Conservation (phyloP, 2,888 invertebrate genomes). For the Metellina segmentata region DNA sequence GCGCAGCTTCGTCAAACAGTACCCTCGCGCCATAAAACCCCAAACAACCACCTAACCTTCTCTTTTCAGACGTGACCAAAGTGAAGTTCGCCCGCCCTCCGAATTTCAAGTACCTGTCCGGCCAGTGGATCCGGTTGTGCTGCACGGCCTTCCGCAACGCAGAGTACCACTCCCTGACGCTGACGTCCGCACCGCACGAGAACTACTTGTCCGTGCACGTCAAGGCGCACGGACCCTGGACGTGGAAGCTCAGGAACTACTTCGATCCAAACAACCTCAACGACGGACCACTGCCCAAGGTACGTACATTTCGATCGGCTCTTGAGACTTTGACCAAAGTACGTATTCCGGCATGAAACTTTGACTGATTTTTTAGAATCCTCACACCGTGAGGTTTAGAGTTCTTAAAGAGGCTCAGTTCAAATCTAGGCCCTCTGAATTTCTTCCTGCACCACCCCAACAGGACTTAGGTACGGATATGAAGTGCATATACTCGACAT, state of each 20-base stretch:
- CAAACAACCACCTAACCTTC: not conserved
- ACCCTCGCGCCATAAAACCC: too few relatives aligned
- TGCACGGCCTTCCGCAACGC: slow-evolving; percentile 93
- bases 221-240: slow-evolving; percentile 96
- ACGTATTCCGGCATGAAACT: too few relatives aligned
- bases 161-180: slow-evolving; percentile 96
- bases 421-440: too few relatives aligned
- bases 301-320: slow-evolving; percentile 1
- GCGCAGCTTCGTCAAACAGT: too few relatives aligned
- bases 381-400: too few relatives aligned
- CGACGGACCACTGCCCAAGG: slow-evolving; percentile 73
- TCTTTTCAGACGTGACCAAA: slow-evolving; percentile 82
- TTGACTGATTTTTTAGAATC: too few relatives aligned
- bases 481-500: too few relatives aligned
- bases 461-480: too few relatives aligned
- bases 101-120: slow-evolving; percentile 89
- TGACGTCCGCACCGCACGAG: slow-evolving; percentile 97
- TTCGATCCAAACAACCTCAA: slow-evolving; percentile 92
- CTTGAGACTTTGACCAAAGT: too few relatives aligned
- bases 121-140: slow-evolving; percentile 85
- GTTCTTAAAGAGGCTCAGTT: too few relatives aligned
- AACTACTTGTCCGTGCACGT: slow-evolving; percentile 97
- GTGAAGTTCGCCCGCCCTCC: slow-evolving; percentile 96
- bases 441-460: too few relatives aligned
- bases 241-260: slow-evolving; percentile 96